phyloP scores from a whole-genome alignment of 2,113 vertebrate species.

The Origma solitaria region DNA sequence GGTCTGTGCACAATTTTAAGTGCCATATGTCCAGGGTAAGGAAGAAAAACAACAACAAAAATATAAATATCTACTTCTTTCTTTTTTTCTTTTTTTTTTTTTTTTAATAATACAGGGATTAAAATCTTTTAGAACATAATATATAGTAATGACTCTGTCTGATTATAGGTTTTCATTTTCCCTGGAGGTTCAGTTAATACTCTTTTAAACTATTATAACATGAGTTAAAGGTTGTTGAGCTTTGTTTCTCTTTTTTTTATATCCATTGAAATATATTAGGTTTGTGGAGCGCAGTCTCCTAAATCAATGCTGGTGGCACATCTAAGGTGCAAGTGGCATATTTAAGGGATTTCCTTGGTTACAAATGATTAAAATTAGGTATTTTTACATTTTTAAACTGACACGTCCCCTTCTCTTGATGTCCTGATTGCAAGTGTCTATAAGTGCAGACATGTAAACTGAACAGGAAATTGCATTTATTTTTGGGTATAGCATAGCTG shows the following conservation, averaged over 20 bases:
- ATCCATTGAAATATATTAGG: neutral
- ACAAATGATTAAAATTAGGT: neutral
- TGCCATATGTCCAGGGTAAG: slow-evolving; percentile 55
- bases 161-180: slow-evolving; percentile 12
- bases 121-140: neutral
- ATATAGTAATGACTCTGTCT: neutral
- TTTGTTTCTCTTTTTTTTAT: neutral
- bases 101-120: neutral
- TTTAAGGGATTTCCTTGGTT: slow-evolving; percentile 8
- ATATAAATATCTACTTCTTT: neutral
- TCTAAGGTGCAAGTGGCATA: neutral
- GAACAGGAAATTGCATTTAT: neutral
- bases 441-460: neutral
- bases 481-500: neutral
- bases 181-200: neutral
- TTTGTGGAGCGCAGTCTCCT: neutral
- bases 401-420: neutral
- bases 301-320: neutral
- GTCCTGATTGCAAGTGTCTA: neutral
- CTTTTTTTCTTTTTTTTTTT: neutral
- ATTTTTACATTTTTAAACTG: neutral
- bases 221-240: neutral
- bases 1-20: slow-evolving; percentile 38
- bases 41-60: slow-evolving; percentile 25
- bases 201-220: neutral